These are phyloP conservation scores for Forbesichthys papilliferus DNA, from an alignment of 2,113 vertebrate species.

Conservation along the genomic window DNA sequence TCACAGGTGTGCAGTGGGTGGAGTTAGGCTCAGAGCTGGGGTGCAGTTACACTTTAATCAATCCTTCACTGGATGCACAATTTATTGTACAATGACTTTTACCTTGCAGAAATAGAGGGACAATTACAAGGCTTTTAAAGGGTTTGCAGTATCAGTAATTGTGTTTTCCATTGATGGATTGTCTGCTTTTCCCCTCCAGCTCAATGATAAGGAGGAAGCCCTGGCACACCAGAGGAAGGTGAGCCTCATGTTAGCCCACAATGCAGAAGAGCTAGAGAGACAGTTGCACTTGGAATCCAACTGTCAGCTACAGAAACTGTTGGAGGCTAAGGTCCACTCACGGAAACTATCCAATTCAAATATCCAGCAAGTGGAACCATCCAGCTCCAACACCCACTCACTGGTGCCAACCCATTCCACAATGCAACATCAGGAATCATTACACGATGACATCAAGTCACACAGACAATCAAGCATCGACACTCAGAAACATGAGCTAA, in stretches of 20 bases:
- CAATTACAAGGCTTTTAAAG: neutral
- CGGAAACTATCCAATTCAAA: neutral
- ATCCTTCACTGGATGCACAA: neutral
- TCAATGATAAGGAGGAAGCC: constrained; percentile 92
- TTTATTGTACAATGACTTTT: neutral
- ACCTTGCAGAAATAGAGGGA: too few relatives aligned
- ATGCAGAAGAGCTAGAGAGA: constrained; percentile 76
- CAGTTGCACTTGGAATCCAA: constrained; percentile 34
- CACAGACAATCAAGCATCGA: neutral
- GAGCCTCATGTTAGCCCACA: constrained; percentile 89
- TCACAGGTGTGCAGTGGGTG: too few relatives aligned
- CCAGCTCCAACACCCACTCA: neutral
- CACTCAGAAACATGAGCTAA: neutral
- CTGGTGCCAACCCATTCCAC: neutral
- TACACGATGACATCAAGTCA: neutral
- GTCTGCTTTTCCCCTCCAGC: constrained; percentile 60
- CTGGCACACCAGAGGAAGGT: constrained; percentile 94
- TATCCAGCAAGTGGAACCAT: neutral
- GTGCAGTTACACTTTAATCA: too few relatives aligned
- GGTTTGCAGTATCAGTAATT: neutral
- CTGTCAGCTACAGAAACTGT: neutral
- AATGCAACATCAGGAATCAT: neutral
- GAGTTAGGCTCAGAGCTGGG: too few relatives aligned
- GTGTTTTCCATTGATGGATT: neutral
- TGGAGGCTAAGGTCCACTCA: neutral